Evolutionary conservation across 1,140 invertebrate genomes (phyloP).

Genomic region (Lanistes nyassanus): DNA sequence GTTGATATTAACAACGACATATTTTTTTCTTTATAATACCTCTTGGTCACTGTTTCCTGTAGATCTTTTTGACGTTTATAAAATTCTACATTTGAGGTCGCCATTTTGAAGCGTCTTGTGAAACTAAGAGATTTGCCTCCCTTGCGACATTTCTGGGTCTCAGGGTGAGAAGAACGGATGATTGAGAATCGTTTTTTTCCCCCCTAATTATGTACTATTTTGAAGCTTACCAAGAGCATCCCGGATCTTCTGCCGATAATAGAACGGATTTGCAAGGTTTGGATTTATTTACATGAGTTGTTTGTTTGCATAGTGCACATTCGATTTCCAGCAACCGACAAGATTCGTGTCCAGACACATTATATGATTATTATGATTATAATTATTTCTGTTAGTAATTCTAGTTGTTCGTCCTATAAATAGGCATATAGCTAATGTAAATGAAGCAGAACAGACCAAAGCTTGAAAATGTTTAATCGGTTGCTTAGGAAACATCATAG

Average conservation of each 20-base stretch:
- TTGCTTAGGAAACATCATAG: too few relatives aligned
- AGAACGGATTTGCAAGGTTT: slow-evolving; percentile 37
- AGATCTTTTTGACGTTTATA: slow-evolving; percentile 55
- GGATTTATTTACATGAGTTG: background rate
- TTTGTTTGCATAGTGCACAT: background rate
- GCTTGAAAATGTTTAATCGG: too few relatives aligned
- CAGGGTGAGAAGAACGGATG: background rate
- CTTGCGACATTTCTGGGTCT: background rate
- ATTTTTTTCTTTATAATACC: slow-evolving; percentile 1
- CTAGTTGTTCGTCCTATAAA: too few relatives aligned
- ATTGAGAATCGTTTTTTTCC: background rate
- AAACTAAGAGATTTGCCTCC: slow-evolving; percentile 11
- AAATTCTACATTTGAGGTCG: slow-evolving; percentile 57
- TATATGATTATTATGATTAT: background rate
- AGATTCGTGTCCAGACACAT: background rate
- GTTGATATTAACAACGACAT: too few relatives aligned
- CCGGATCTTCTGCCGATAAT: slow-evolving; percentile 30
- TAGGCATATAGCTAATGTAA: too few relatives aligned
- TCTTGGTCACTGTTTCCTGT: slow-evolving; percentile 41
- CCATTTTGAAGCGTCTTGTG: slow-evolving; percentile 43
- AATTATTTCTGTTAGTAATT: too few relatives aligned
- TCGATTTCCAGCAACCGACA: background rate
- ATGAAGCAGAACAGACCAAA: too few relatives aligned
- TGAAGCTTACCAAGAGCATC: slow-evolving; percentile 23
- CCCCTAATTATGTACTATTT: slow-evolving; percentile 22